Evolutionary conservation across 2,888 invertebrate genomes (phyloP).

Genomic region (Merodon equestris): DNA sequence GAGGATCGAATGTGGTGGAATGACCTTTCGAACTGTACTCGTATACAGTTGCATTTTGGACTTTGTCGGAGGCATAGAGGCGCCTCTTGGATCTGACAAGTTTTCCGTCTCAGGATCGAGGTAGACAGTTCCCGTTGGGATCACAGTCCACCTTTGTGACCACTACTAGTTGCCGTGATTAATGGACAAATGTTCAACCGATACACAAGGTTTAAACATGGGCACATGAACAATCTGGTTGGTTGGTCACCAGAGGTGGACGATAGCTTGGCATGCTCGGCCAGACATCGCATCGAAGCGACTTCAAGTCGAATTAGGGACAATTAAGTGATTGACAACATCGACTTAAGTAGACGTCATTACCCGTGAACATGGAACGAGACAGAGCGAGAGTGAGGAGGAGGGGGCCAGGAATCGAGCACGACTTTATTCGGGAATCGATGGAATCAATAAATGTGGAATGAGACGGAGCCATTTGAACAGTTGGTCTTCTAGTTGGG

Average conservation of each 20-base stretch:
- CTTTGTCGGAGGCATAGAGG: slow-evolving; percentile 23
- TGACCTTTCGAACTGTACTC: slow-evolving; percentile 57
- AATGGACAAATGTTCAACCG: slow-evolving; percentile 33
- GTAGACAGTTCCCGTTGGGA: slow-evolving; percentile 11
- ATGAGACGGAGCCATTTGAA: slow-evolving; percentile 40
- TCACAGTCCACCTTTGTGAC: slow-evolving; percentile 13
- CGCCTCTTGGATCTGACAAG: slow-evolving; percentile 23
- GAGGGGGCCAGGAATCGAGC: too few relatives aligned
- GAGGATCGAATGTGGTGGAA: slow-evolving; percentile 56
- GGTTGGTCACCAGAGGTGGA: slow-evolving; percentile 37
- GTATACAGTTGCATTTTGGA: slow-evolving; percentile 20
- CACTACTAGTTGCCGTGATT: too few relatives aligned
- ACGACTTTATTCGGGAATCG: slow-evolving; percentile 29
- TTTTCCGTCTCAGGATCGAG: neutral
- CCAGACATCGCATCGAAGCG: too few relatives aligned
- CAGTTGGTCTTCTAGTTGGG: slow-evolving; percentile 47
- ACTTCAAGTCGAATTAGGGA: slow-evolving; percentile 56
- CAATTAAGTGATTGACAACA: slow-evolving; percentile 65
- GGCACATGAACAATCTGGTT: neutral
- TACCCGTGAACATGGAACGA: slow-evolving; percentile 11
- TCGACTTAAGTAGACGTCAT: slow-evolving; percentile 48
- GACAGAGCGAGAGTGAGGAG: too few relatives aligned
- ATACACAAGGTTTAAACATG: slow-evolving; percentile 35
- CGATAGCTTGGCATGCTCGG: slow-evolving; percentile 16
- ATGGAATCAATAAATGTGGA: slow-evolving; percentile 63